Evolutionary conservation across 1,140 invertebrate genomes (phyloP), one percentile per base, ranked within the genome.

Genomic region (Archivesica marissinica): DNA sequence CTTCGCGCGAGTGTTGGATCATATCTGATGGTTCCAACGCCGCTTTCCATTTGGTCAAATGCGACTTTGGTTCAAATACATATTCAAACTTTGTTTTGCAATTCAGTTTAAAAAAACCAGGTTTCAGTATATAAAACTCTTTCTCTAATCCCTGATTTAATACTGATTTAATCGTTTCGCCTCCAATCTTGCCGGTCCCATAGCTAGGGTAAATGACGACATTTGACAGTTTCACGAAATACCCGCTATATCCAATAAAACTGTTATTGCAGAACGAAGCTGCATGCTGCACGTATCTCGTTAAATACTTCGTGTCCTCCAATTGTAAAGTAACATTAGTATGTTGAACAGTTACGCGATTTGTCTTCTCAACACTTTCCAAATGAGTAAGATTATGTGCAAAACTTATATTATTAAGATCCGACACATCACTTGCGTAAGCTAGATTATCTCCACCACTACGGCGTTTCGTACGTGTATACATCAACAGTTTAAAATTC

Each of bases 101-200:
- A 2, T 72, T 30, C n/a, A 90, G 15, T 11, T 52, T 85, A 61
- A 92, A 92, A 75, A 85, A 92, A 17, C 91, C 92, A 11, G 41
- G 20, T 25, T 87, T 38, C 0, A 89, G 68, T 9, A 72, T 80
- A 3, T 89, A 77, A 66, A 91, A 93, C 76, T 93, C 92, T 0
- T 72, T 78, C 23, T 85, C 25, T 75, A 93, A 92, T 9, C 52
- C 41, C 80, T 93, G 92, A 41, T 92, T 91, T 41, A 91, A 74
- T 7, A 93, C 92, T 2, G 81, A 66, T 1, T 80, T 78, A 17
- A 92, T 85, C 23, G 87, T 75, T 74, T 93, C 92, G 17, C 92
- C 92, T 0, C 92, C 92, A 80, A n/a, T 41, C 17, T 68, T 70
- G 13, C 81, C 82, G 13, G 25, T 35, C 6, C 61, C 66, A 1